phyloP scores from a whole-genome alignment of 1,140 invertebrate species.

The Arion vulgaris region DNA sequence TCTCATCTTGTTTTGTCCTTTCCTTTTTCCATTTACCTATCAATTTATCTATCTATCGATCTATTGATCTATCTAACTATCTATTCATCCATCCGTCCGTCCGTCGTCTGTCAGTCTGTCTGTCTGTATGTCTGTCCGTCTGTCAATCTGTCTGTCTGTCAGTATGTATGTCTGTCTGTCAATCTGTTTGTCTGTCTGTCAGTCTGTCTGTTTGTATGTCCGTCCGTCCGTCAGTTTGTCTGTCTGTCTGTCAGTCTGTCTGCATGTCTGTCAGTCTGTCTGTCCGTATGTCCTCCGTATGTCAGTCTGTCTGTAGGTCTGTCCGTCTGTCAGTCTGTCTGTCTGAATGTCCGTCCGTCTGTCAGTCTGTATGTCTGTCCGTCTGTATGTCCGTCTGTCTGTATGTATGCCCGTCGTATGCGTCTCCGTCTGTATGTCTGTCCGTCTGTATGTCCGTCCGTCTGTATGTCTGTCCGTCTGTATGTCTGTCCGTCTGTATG shows the following conservation, averaged over 20 bases:
- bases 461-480: slow-evolving; percentile 10
- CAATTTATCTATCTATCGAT: slow-evolving; percentile 27
- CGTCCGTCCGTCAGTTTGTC: background rate
- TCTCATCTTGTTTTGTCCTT: background rate
- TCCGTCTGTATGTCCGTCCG: background rate
- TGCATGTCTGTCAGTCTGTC: background rate
- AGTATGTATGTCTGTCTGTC: background rate
- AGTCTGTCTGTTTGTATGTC: background rate
- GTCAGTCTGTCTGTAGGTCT: slow-evolving; percentile 1
- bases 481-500: slow-evolving; percentile 10
- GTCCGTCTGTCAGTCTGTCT: background rate
- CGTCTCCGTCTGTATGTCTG: background rate
- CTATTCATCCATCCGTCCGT: slow-evolving; percentile 9
- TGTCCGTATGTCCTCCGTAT: slow-evolving; percentile 1
- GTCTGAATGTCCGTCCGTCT: background rate
- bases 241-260: background rate
- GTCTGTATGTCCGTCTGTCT: background rate
- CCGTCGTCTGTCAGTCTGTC: background rate
- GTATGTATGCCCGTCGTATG: no score
- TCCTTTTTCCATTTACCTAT: background rate
- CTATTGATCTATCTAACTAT: slow-evolving; percentile 35
- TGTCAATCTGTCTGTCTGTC: background rate
- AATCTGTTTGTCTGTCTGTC: background rate
- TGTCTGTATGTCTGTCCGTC: slow-evolving; percentile 23
- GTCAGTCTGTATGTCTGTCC: background rate